phyloP scores from a whole-genome alignment of 2,888 invertebrate species.

The Dasysyrphus tricinctus region DNA sequence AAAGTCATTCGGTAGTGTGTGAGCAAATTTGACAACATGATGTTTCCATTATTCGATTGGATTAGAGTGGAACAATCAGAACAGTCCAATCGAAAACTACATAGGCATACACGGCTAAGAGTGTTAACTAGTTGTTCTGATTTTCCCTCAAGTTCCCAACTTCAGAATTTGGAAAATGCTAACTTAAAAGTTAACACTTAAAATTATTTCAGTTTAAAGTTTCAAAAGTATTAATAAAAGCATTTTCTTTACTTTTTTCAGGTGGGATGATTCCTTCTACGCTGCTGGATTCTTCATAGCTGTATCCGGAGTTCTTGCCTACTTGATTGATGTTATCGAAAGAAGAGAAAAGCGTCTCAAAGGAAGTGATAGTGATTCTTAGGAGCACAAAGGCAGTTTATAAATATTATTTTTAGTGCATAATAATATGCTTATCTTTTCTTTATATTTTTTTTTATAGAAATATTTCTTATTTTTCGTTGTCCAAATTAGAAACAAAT shows the following conservation, averaged over 20 bases:
- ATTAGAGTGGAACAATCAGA: no score
- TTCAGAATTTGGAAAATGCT: no score
- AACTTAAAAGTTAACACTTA: no score
- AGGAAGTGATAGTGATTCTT: constrained; percentile 82
- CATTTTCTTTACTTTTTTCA: constrained; percentile 72
- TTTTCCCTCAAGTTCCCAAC: no score
- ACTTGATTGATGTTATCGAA: constrained; percentile 82
- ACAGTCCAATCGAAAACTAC: no score
- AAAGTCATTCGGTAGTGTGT: no score
- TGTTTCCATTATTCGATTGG: no score
- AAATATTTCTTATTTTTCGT: constrained; percentile 66
- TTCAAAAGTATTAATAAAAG: background rate
- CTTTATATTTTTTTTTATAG: constrained; percentile 31
- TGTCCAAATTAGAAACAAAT: constrained; percentile 79
- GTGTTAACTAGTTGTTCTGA: no score
- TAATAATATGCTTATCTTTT: constrained; percentile 10
- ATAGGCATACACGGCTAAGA: no score
- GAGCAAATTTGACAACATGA: no score
- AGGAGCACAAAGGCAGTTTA: constrained; percentile 65
- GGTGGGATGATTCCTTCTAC: constrained; percentile 92
- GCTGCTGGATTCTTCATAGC: constrained; percentile 92
- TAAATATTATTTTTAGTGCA: constrained; percentile 28
- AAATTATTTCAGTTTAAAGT: no score
- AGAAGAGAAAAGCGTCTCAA: constrained; percentile 79
- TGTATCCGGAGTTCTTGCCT: constrained; percentile 87